Evolutionary conservation across 53 echinoderm and acorn worm species (phyloP).

Genomic region (Paracentrotus lividus): DNA sequence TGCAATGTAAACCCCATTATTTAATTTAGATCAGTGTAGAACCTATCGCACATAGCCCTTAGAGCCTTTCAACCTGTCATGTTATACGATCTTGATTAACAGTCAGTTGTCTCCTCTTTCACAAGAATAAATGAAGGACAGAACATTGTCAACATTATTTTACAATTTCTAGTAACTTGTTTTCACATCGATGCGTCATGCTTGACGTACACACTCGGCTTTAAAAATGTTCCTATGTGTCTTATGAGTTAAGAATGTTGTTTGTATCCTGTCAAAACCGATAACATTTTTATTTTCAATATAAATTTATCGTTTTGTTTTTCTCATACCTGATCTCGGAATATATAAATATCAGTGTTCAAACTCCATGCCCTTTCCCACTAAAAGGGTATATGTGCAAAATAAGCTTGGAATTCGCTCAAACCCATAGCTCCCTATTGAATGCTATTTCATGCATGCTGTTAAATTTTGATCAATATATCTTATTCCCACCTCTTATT

Average conservation of each 20-base stretch:
- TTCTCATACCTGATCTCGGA: neutral
- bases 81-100: too few species aligned
- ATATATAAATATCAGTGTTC: neutral
- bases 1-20: too few species aligned
- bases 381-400: neutral
- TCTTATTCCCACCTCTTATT: neutral
- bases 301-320: neutral
- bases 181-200: too few species aligned
- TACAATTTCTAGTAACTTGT: too few species aligned
- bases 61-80: too few species aligned
- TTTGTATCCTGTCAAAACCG: neutral
- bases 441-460: neutral
- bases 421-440: neutral
- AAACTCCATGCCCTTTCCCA: neutral
- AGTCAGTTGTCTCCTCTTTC: too few species aligned
- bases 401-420: neutral
- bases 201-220: too few species aligned
- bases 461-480: neutral
- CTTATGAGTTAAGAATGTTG: neutral
- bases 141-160: too few species aligned
- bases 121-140: too few species aligned
- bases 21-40: too few species aligned
- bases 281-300: neutral
- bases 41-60: too few species aligned
- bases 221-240: too few species aligned